A percentile compares a stretch with the other conserved stretches of the same genome.
Evolutionary conservation across 2,797 vertebrate genomes (phyloP).

Genomic region (Valencia hispanica): DNA sequence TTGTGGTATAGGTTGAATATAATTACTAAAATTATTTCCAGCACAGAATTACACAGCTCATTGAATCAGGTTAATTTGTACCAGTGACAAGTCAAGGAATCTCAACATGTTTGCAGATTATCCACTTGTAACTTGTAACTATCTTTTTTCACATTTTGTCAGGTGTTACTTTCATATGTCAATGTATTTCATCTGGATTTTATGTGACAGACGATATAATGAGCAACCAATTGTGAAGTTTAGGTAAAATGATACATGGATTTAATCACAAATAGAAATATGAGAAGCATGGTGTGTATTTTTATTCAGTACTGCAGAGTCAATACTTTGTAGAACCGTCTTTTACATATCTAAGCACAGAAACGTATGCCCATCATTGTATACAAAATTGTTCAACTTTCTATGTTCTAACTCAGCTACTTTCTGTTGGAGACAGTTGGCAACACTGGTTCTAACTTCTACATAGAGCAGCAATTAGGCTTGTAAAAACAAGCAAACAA

Average conservation of each 20-base stretch:
- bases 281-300: no score
- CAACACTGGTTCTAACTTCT: background rate
- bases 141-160: background rate
- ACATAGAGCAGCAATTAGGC: no score
- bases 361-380: background rate
- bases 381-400: background rate
- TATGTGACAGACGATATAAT: background rate
- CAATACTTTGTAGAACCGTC: no score
- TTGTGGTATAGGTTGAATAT: background rate
- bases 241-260: background rate
- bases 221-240: background rate
- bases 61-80: background rate
- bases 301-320: no score
- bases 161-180: background rate
- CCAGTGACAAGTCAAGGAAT: background rate
- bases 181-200: background rate
- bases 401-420: no score
- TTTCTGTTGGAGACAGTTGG: no score
- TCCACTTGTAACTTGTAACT: background rate
- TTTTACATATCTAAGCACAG: background rate
- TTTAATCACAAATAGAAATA: no score
- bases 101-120: background rate
- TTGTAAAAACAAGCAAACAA: no score
- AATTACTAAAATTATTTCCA: background rate
- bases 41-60: background rate